Conservation (phyloP, 2,797 vertebrate genomes). For the Nothura maculosa region DNA sequence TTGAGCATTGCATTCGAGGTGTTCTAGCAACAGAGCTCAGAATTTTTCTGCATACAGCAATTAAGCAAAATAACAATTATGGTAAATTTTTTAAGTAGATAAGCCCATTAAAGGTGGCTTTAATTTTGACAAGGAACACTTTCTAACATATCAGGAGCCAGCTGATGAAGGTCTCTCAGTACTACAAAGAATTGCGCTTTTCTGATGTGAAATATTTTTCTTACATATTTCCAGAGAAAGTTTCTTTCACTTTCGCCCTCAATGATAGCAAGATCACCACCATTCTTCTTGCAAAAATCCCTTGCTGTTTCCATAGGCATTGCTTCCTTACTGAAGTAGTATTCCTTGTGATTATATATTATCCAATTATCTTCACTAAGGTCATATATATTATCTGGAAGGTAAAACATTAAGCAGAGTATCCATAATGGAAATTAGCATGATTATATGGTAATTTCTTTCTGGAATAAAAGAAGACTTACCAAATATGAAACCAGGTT, state of each 20-base stretch:
- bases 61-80: background rate
- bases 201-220: conserved; percentile 41
- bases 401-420: background rate
- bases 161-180: background rate
- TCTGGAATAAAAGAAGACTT: conserved; percentile 75
- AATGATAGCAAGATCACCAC: conserved; percentile 89
- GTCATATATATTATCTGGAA: conserved; percentile 76
- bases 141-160: background rate
- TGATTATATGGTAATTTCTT: background rate
- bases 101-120: background rate
- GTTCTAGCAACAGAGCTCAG: background rate
- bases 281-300: conserved; percentile 85
- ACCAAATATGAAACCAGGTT: conserved; percentile 78
- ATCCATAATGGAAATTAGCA: background rate
- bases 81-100: background rate
- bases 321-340: conserved; percentile 86
- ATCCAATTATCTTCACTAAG: conserved; percentile 90
- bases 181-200: background rate
- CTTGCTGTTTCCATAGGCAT: conserved; percentile 88
- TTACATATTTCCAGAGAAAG: conserved; percentile 93
- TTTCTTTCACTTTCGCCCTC: conserved; percentile 88
- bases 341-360: conserved; percentile 88
- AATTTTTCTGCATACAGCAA: background rate
- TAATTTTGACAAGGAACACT: background rate
- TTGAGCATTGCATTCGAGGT: background rate